Percentiles rank a stretch among this genome's conserved stretches.
Evolutionary conservation across 2,113 vertebrate species (phyloP).

Genomic region (Peromyscus maniculatus): DNA sequence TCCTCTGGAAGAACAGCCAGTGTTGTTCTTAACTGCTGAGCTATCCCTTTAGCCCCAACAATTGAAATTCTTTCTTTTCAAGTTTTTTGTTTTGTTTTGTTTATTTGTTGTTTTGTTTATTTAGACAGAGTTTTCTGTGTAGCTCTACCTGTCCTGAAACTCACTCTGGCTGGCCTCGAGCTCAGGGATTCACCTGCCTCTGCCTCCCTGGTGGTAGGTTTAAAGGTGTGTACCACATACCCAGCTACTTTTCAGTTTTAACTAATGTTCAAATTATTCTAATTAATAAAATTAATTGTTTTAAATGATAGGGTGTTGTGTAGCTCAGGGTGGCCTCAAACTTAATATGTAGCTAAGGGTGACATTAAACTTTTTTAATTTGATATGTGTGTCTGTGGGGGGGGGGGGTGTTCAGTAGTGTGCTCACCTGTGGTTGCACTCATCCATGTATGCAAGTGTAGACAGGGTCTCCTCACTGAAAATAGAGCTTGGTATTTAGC

Average conservation of each 20-base stretch:
- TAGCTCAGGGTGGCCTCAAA: not conserved
- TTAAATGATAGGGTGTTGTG: not conserved
- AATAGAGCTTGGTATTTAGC: not conserved
- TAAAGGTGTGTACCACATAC: not conserved
- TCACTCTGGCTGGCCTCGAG: not conserved
- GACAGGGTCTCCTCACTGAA: not conserved
- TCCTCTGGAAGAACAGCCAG: not conserved
- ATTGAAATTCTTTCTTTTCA: not conserved
- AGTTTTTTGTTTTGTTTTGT: not conserved
- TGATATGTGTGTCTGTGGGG: not conserved
- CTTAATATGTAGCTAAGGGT: not conserved
- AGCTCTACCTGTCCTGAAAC: not conserved
- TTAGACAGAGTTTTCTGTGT: not conserved
- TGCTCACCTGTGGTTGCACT: not conserved
- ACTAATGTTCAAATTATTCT: conserved; percentile 47
- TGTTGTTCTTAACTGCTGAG: not conserved
- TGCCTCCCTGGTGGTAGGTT: not conserved
- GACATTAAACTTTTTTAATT: not conserved
- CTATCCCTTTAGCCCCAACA: not conserved
- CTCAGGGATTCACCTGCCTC: not conserved
- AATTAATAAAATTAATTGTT: not conserved
- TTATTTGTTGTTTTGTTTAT: not conserved
- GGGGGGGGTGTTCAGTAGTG: not conserved
- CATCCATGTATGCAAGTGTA: not conserved
- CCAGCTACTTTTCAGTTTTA: conserved; percentile 47